phyloP scores from a whole-genome alignment of 1,140 invertebrate genomes.

The Drosophila kohkoa region DNA sequence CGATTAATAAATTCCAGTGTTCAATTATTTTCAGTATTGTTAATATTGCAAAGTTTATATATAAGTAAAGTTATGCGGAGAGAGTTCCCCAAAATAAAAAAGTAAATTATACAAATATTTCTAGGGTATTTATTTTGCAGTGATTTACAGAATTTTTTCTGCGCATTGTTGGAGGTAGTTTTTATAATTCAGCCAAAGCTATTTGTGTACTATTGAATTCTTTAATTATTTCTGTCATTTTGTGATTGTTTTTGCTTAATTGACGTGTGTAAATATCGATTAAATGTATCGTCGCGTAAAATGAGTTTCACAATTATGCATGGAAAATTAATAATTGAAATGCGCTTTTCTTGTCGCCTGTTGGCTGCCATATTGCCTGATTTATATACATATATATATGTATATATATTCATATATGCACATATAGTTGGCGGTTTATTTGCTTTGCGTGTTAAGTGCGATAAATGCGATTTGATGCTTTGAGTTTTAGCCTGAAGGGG shows the following conservation, averaged over 20 bases:
- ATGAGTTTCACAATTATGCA: neutral
- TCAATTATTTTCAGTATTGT: no score
- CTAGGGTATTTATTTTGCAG: no score
- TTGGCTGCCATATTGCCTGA: neutral
- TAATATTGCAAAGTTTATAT: no score
- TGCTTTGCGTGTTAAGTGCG: constrained; percentile 74
- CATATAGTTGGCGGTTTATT: constrained; percentile 46
- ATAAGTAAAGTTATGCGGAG: no score
- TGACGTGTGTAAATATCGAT: neutral
- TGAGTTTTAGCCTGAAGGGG: constrained; percentile 35
- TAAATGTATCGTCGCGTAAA: neutral
- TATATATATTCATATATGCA: constrained; percentile 3
- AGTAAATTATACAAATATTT: no score
- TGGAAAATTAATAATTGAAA: neutral
- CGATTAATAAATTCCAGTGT: no score
- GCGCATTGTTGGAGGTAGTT: no score
- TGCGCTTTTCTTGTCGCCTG: constrained; percentile 26
- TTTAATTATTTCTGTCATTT: neutral
- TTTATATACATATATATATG: constrained; percentile 12
- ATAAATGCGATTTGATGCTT: constrained; percentile 76
- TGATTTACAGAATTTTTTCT: no score
- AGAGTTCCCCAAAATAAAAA: no score
- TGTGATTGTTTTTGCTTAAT: neutral
- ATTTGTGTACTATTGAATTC: neutral
- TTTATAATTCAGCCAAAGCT: neutral